Conservation (phyloP, 1,140 invertebrate genomes). For the Diuraphis noxia region DNA sequence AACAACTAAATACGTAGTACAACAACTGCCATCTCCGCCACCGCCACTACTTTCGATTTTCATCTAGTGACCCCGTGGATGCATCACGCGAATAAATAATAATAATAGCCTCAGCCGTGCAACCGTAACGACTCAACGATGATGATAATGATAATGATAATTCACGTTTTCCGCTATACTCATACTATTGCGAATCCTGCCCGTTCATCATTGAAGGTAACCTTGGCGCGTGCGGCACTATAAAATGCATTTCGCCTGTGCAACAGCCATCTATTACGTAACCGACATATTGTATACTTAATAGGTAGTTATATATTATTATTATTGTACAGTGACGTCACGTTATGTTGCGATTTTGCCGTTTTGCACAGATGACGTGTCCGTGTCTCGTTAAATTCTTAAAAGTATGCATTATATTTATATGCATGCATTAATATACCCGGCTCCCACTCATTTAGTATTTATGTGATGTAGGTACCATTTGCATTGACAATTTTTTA, state of each 20-base stretch:
- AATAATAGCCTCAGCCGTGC: not conserved
- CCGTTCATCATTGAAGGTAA: not conserved
- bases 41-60: not conserved
- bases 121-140: not conserved
- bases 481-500: too few relatives aligned
- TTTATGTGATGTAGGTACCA: too few relatives aligned
- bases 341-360: not conserved
- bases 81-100: not conserved
- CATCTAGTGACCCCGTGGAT: not conserved
- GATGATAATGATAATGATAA: not conserved
- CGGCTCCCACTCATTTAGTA: too few relatives aligned
- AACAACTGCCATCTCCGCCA: not conserved
- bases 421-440: too few relatives aligned
- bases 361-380: not conserved
- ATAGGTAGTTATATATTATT: not conserved
- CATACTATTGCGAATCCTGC: not conserved
- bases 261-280: not conserved
- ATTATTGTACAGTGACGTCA: slow-evolving; percentile 6
- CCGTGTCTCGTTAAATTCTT: not conserved
- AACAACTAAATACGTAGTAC: not conserved
- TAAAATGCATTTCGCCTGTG: slow-evolving; percentile 18
- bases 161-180: slow-evolving; percentile 41
- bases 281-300: not conserved
- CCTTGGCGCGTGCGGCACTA: not conserved
- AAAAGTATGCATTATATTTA: not conserved